Evolutionary conservation across 2,888 invertebrate genomes (phyloP), one percentile per base, ranked within the genome.

Genomic region (Ephialtes manifestator): DNA sequence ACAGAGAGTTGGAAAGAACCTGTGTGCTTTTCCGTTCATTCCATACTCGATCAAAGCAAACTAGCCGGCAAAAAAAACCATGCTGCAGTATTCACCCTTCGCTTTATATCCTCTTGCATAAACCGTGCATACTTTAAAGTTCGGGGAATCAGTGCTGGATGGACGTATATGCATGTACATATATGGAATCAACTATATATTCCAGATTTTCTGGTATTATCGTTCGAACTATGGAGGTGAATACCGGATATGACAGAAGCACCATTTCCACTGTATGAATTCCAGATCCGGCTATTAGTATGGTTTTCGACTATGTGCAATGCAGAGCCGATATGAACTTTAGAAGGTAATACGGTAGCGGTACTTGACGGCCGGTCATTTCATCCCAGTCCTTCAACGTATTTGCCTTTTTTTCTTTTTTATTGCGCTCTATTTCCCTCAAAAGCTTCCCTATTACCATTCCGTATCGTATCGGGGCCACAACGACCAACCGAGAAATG

Each of bases 11-110:
- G 51, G 24, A 71, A 53, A 4, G 20, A 51, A 31, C 53, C 8
- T 39, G 74, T 60, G 60, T 74, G 83, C 90, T 89, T 90, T 91
- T 90, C 87, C 89, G 86, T 88, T 86, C 87, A 88, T 88, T 91
- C 90, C 89, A 92, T 90, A 89, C 82, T 88, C 87, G 89, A 89
- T 89, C 87, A 86, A 88, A 88, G 86, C 89, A 91, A 91, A 91
- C 91, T 90, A 90, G 90, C 88, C 89, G 89, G 86, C 85, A 18
- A 5, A 46, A 86, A 89, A 87, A 90, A 89, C n/a, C 18, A 89
- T 89, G 89, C 87, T 83, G 78, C 72, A 60, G 77, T 8, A 65
- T 20, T 1, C 10, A 18, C 2, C 7, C 13, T 58, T 8, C 20
- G 11, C 24, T 24, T 35, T 55, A 18, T 53, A 18, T 53, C 4